Conservation (phyloP, 2,797 vertebrate species). For the Stomatorhinus walkeri region DNA sequence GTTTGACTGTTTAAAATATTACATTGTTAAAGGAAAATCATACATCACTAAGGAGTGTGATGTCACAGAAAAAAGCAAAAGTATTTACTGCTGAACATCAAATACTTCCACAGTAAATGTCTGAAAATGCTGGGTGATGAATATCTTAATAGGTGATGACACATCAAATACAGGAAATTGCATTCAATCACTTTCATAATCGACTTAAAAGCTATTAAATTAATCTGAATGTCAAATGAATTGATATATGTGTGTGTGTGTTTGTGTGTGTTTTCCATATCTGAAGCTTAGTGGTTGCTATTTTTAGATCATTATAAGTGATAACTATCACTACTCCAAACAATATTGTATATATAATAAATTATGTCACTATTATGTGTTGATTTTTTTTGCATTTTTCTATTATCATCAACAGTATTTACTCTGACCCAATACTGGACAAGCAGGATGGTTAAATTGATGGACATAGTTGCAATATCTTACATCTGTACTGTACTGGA, state of each 20-base stretch:
- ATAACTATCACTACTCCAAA: neutral
- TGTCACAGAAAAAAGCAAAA: neutral
- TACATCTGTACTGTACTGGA: neutral
- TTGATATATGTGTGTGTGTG: neutral
- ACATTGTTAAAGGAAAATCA: slow-evolving; percentile 1
- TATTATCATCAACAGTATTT: neutral
- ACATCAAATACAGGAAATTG: neutral
- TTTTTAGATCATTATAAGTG: neutral
- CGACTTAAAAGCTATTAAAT: neutral
- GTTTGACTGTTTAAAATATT: neutral
- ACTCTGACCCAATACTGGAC: neutral
- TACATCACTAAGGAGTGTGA: neutral
- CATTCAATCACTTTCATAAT: neutral
- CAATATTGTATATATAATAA: neutral
- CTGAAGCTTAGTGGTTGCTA: neutral
- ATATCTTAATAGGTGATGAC: neutral
- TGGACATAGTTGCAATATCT: neutral
- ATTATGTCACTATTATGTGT: neutral
- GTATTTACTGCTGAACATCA: neutral
- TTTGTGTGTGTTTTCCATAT: neutral
- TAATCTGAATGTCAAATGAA: neutral
- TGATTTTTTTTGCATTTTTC: neutral
- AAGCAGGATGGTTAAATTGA: neutral
- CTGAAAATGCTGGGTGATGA: neutral
- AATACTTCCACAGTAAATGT: neutral